Percentiles rank a stretch among this genome's conserved stretches.
These are phyloP conservation scores for Vannuccia rotundouncinata DNA, from an alignment of 2,888 invertebrate species.

Conservation along the genomic window DNA sequence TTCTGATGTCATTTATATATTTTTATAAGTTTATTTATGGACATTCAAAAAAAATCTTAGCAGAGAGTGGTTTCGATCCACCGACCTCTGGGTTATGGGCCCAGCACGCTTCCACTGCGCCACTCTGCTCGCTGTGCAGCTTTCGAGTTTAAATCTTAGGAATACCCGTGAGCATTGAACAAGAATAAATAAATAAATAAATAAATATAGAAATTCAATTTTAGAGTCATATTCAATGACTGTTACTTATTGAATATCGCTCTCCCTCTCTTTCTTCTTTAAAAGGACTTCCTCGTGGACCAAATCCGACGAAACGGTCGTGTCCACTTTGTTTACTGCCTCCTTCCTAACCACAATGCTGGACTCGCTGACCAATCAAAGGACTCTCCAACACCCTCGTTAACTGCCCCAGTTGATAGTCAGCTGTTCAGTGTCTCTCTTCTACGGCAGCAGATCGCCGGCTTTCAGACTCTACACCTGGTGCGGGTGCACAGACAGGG, in stretches of 20 bases:
- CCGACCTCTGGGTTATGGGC: no score
- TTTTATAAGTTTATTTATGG: no score
- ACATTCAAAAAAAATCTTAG: no score
- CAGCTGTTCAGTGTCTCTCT: slow-evolving; percentile 72
- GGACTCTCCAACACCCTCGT: slow-evolving; percentile 42
- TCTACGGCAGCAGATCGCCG: slow-evolving; percentile 70
- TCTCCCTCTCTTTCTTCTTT: not conserved
- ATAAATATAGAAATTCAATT: no score
- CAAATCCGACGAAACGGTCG: slow-evolving; percentile 70
- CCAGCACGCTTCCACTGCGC: no score
- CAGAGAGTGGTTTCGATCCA: no score
- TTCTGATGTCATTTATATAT: no score
- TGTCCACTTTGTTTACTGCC: slow-evolving; percentile 77
- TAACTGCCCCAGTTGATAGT: slow-evolving; percentile 42
- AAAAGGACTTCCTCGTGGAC: slow-evolving; percentile 77
- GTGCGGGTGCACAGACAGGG: slow-evolving; percentile 84
- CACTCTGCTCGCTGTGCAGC: no score
- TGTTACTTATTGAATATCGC: not conserved
- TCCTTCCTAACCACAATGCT: slow-evolving; percentile 72
- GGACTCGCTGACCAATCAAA: slow-evolving; percentile 61
- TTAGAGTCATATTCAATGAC: no score
- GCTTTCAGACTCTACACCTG: slow-evolving; percentile 79
- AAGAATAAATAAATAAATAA: no score
- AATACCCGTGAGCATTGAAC: no score
- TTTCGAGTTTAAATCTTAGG: no score